Evolutionary conservation across 2,888 invertebrate genomes (phyloP).

Genomic region (Philaethria dido): DNA sequence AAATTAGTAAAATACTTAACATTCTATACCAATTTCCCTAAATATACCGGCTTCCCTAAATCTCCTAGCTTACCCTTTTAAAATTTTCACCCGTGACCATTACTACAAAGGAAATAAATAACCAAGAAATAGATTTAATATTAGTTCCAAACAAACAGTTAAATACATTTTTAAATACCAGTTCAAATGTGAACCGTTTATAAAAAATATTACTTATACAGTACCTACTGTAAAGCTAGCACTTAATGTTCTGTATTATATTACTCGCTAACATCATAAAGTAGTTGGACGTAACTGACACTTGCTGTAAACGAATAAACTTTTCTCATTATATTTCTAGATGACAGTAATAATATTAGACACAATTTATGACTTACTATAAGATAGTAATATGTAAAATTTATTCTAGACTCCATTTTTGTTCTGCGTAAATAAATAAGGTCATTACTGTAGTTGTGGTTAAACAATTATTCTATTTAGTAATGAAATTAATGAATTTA

Average conservation of each 20-base stretch:
- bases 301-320: constrained; percentile 16
- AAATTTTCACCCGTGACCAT: no score
- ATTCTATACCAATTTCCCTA: no score
- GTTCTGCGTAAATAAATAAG: background rate
- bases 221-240: background rate
- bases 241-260: background rate
- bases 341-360: constrained; percentile 7
- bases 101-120: no score
- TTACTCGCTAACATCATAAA: constrained; percentile 2
- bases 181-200: background rate
- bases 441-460: no score
- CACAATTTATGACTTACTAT: background rate
- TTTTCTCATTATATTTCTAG: constrained; percentile 16
- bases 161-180: no score
- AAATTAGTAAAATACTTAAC: no score
- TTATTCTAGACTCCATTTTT: background rate
- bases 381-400: background rate
- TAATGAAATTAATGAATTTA: no score
- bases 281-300: constrained; percentile 14
- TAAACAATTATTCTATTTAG: no score
- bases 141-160: no score
- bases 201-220: background rate
- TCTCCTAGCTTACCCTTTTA: no score
- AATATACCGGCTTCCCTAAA: no score
- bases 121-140: no score